Conservation (phyloP, 2,113 vertebrate species). For the Corapipo altera region DNA sequence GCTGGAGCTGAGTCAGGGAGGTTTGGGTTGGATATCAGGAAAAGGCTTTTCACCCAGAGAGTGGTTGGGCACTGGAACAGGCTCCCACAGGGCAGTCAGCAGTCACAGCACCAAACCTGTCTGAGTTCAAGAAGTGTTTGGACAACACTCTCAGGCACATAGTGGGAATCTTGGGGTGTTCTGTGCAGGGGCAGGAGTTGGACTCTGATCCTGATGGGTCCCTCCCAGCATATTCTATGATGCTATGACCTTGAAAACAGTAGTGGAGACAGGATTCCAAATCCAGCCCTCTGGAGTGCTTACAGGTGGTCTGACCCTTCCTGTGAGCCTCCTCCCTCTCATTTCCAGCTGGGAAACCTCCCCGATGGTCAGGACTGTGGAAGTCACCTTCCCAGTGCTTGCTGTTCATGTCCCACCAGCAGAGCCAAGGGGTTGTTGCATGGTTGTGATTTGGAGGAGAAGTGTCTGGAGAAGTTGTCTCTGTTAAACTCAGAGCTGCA, state of each 20-base stretch:
- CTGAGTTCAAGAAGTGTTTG: background rate
- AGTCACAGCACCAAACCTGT: background rate
- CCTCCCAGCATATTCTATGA: background rate
- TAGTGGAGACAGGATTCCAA: background rate
- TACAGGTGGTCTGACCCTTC: background rate
- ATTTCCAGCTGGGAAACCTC: background rate
- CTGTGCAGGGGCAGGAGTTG: background rate
- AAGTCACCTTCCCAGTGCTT: background rate
- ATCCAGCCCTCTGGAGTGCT: background rate
- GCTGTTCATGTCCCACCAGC: background rate
- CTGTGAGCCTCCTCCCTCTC: background rate
- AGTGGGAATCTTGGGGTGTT: background rate
- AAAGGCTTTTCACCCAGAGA: background rate
- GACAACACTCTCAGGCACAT: background rate
- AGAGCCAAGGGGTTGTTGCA: background rate
- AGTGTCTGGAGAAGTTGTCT: background rate
- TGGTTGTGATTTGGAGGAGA: background rate
- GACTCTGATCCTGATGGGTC: background rate
- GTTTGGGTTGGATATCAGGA: background rate
- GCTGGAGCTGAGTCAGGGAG: background rate
- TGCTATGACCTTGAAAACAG: background rate
- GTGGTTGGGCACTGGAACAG: background rate
- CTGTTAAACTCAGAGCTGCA: background rate
- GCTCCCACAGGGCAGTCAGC: background rate
- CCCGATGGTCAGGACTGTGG: background rate